Evolutionary conservation across 1,140 invertebrate species (phyloP), one percentile per base, ranked within the genome.

Genomic region (Homarus americanus): DNA sequence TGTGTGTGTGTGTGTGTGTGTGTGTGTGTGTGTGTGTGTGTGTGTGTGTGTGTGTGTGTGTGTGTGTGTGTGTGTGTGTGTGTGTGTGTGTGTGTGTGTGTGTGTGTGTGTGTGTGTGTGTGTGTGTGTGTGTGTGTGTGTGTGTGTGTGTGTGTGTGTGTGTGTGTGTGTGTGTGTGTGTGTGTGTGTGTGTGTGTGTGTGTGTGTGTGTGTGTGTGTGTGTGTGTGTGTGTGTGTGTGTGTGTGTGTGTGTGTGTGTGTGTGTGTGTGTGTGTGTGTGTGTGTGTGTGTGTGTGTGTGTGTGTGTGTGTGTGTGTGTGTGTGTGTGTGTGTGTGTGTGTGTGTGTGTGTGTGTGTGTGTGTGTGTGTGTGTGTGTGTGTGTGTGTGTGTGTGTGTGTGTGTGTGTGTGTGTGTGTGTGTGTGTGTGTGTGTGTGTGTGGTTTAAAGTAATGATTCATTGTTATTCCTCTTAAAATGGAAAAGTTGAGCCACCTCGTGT

Each of bases 1-100:
- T 58, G 53, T 58, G 53, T 58, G 53, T 58, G 53, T 58, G 53
- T 58, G 53, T 58, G 53, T 58, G 53, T 58, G 53, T 58, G 53
- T 24, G 53, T 58, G 53, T 58, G 53, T 24, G 53, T 58, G 53
- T 58, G 53, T 24, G 53, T 58, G 53, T 58, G 53, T 24, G 53
- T 58, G 53, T 58, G 53, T 24, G 53, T 58, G 53, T 58, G 53
- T 58, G 53, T 58, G 53, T 58, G 53, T 58, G 53, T 58, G 53
- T 58, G 53, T 58, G 53, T 58, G 53, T 58, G 53, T 58, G 53
- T 58, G 53, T 58, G 53, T 58, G 53, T 58, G 53, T 58, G 53
- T 58, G 53, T 58, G 53, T 58, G 53, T 58, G 53, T 58, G 53
- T 58, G 53, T 58, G 53, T 24, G 53, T 58, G 53, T 58, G 53